A percentile compares a stretch with the other conserved stretches of the same genome.
Conservation (phyloP, 92 coral and sea anemone genomes). For the Isaurus tuberculatus region DNA sequence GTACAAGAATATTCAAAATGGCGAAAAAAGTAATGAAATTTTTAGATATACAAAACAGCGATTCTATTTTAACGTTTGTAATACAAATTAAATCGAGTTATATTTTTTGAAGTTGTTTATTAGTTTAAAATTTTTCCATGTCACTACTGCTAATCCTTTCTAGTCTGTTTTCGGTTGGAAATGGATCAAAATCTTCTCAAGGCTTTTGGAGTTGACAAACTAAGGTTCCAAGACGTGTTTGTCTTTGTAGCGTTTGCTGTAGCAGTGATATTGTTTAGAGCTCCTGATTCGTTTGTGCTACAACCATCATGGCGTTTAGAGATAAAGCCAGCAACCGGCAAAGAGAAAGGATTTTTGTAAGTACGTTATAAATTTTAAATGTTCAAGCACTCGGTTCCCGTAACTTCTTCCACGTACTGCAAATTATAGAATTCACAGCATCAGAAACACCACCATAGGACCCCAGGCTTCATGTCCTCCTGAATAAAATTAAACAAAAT, state of each 20-base stretch:
- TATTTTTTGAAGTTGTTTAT: neutral
- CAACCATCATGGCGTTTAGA: constrained; percentile 90
- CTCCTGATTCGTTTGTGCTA: constrained; percentile 85
- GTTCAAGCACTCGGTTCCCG: too few species aligned
- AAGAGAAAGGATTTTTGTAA: constrained; percentile 60
- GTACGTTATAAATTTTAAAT: constrained; percentile 35
- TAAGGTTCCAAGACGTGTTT: constrained; percentile 85
- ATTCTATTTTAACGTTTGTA: too few species aligned
- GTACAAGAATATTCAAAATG: constrained; percentile 65
- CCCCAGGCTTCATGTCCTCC: too few species aligned
- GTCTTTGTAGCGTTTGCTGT: constrained; percentile 69
- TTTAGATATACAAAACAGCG: neutral
- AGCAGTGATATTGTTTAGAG: constrained; percentile 88
- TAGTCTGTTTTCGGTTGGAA: neutral
- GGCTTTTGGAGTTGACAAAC: constrained; percentile 49
- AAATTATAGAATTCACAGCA: too few species aligned
- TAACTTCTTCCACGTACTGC: too few species aligned
- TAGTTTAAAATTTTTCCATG: neutral
- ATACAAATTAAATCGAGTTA: neutral
- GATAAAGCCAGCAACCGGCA: constrained; percentile 16
- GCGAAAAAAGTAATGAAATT: constrained; percentile 41
- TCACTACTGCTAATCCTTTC: neutral
- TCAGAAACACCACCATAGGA: too few species aligned
- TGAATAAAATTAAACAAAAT: too few species aligned
- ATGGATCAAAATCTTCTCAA: constrained; percentile 56